Evolutionary conservation across 2,797 vertebrate genomes (phyloP).

Genomic region (Vipera ursinii): DNA sequence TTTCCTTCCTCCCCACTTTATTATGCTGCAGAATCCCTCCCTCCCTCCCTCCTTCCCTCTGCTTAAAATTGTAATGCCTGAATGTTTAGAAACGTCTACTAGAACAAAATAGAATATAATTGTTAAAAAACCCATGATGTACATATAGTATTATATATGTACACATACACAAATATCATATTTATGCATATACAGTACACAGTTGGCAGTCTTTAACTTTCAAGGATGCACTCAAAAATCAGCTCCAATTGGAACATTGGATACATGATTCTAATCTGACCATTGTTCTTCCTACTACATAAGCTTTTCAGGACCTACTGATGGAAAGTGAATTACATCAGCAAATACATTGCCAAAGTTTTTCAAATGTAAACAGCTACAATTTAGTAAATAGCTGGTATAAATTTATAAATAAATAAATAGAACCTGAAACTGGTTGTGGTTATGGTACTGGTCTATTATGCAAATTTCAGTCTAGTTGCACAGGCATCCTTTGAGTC

Average conservation of each 20-base stretch:
- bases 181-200: not conserved
- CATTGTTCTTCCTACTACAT: no score
- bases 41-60: not conserved
- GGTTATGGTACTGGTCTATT: conserved; percentile 12
- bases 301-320: not conserved
- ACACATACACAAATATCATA: not conserved
- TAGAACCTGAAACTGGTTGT: not conserved
- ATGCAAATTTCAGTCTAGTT: conserved; percentile 2
- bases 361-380: not conserved
- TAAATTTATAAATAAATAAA: not conserved
- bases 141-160: not conserved
- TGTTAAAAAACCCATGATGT: not conserved
- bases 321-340: not conserved
- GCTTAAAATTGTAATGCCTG: not conserved
- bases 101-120: not conserved
- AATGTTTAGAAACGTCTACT: not conserved
- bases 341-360: not conserved
- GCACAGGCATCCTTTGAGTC: not conserved
- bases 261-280: not conserved
- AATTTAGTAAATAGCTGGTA: not conserved
- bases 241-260: not conserved
- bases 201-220: not conserved
- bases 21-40: not conserved
- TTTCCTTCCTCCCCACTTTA: not conserved
- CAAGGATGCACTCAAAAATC: not conserved